These are phyloP conservation scores for Eupelmus urozonus DNA, from an alignment of 2,888 invertebrate genomes.

Conservation along the genomic window DNA sequence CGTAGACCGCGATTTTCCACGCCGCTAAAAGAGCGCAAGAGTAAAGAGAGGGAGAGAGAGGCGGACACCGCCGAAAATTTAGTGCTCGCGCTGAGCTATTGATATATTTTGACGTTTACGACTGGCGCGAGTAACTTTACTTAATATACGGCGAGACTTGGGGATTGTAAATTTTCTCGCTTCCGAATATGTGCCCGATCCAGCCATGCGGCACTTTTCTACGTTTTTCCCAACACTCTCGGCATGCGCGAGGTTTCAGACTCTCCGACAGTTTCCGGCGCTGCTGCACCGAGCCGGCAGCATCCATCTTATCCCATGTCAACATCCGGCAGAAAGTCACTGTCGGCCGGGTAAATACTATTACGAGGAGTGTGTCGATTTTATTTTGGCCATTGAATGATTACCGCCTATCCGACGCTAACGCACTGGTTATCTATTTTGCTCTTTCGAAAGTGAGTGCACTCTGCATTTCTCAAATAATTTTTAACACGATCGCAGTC, in stretches of 20 bases:
- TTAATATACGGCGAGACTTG: slow-evolving; percentile 70
- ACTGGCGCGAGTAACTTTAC: slow-evolving; percentile 69
- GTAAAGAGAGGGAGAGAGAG: no score
- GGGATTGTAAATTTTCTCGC: slow-evolving; percentile 69
- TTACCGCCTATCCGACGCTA: slow-evolving; percentile 29
- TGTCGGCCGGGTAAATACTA: slow-evolving; percentile 48
- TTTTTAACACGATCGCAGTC: neutral
- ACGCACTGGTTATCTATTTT: neutral
- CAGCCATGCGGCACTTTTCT: slow-evolving; percentile 56
- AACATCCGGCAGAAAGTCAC: slow-evolving; percentile 52
- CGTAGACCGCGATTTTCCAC: slow-evolving; percentile 50
- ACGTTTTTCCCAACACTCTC: slow-evolving; percentile 33
- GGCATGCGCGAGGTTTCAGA: neutral
- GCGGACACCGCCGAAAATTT: slow-evolving; percentile 63
- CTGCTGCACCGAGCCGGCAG: neutral
- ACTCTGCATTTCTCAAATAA: slow-evolving; percentile 8
- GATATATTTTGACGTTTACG: slow-evolving; percentile 75
- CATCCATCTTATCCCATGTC: slow-evolving; percentile 57
- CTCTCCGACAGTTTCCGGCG: no score
- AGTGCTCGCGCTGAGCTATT: slow-evolving; percentile 68
- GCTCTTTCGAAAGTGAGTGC: neutral
- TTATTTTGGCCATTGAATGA: slow-evolving; percentile 51
- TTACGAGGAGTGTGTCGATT: slow-evolving; percentile 52
- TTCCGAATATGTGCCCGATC: slow-evolving; percentile 65
- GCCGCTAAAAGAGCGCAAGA: slow-evolving; percentile 33